These are phyloP conservation scores for Anisognathus igniventris DNA, from an alignment of 2,797 vertebrate genomes.

Conservation along the genomic window DNA sequence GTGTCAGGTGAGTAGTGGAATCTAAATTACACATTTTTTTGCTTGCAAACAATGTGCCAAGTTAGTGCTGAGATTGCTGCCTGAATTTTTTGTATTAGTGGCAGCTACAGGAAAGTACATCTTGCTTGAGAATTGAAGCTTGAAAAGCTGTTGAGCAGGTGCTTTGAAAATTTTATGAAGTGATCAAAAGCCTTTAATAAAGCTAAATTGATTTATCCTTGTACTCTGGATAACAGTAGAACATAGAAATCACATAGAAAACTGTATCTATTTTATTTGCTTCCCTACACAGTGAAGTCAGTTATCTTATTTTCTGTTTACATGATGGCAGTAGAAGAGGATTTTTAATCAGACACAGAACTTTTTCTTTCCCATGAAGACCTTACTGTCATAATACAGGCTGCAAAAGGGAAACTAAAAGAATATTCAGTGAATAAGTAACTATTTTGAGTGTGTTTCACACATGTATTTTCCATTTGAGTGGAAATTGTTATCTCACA, in stretches of 20 bases:
- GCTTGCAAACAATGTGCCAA: neutral
- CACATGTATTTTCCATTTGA: neutral
- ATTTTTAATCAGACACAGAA: neutral
- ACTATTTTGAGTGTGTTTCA: neutral
- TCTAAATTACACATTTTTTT: neutral
- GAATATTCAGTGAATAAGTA: neutral
- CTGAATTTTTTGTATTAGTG: neutral
- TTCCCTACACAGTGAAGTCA: neutral
- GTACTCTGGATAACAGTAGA: neutral
- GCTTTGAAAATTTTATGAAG: neutral
- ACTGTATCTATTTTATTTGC: neutral
- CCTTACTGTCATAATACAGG: neutral
- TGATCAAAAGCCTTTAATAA: neutral
- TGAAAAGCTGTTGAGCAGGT: neutral
- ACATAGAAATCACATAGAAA: neutral
- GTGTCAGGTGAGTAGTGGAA: neutral
- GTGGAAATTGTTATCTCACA: neutral
- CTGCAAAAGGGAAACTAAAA: neutral
- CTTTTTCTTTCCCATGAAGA: neutral
- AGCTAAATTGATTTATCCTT: neutral
- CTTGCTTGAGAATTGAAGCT: neutral
- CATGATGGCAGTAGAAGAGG: neutral
- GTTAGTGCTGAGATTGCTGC: neutral
- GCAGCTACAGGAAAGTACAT: neutral
- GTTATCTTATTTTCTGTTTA: neutral